Percentiles rank a stretch among this genome's conserved stretches.
Evolutionary conservation across 1,140 invertebrate genomes (phyloP).

Genomic region (Ceratitis capitata): DNA sequence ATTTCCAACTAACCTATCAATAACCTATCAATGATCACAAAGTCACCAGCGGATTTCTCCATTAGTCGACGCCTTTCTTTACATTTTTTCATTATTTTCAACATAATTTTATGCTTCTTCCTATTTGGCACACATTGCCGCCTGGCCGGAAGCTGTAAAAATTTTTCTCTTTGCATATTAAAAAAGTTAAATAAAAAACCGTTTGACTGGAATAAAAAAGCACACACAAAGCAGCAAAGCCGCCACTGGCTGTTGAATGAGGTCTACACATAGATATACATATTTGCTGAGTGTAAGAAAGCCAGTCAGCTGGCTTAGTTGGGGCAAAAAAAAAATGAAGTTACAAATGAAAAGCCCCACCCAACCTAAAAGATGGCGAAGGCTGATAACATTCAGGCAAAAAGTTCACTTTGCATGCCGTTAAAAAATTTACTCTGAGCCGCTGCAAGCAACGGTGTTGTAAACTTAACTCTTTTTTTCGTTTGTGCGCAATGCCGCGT

Average conservation of each 20-base stretch:
- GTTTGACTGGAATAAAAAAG: neutral
- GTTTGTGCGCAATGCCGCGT: neutral
- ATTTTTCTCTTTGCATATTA: neutral
- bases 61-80: neutral
- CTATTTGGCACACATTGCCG: neutral
- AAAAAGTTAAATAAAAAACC: neutral
- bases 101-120: neutral
- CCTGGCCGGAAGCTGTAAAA: neutral
- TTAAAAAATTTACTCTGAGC: neutral
- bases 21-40: neutral
- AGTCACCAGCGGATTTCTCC: neutral
- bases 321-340: neutral
- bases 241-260: neutral
- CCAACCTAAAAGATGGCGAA: neutral
- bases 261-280: neutral
- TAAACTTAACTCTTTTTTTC: neutral
- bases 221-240: neutral
- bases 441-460: neutral
- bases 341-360: neutral
- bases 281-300: neutral
- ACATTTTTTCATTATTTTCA: neutral
- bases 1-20: no score
- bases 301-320: neutral
- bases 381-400: neutral
- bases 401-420: neutral